Evolutionary conservation across 2,113 vertebrate species (phyloP).

Genomic region (Apteryx mantelli): DNA sequence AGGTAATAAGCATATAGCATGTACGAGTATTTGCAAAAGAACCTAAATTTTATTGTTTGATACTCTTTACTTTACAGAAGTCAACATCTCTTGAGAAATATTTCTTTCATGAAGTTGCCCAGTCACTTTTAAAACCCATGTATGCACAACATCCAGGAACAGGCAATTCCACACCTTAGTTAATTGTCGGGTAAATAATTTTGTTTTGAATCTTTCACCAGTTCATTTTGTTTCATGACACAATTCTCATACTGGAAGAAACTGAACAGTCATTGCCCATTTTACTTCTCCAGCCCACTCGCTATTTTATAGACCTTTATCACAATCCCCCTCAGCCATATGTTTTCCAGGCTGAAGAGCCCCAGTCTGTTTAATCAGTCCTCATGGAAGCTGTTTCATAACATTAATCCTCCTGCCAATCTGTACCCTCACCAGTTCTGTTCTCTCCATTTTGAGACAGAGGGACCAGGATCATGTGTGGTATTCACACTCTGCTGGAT

Average conservation of each 20-base stretch:
- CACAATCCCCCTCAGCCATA: background rate
- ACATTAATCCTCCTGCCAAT: background rate
- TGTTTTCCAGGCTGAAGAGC: background rate
- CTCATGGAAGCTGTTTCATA: background rate
- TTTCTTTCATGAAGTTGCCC: background rate
- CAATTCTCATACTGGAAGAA: background rate
- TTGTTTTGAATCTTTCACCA: background rate
- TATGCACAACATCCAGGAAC: background rate
- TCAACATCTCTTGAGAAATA: background rate
- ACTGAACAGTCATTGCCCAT: background rate
- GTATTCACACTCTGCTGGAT: background rate
- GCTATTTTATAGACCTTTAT: background rate
- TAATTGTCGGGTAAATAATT: background rate
- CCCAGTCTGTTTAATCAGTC: background rate
- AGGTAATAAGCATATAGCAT: no score
- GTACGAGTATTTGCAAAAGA: background rate
- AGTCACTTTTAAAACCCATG: background rate
- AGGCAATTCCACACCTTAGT: background rate
- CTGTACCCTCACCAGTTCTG: background rate
- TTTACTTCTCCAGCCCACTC: background rate
- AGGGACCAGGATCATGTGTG: background rate
- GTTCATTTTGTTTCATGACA: background rate
- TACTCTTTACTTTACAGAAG: background rate
- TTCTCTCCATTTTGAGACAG: background rate
- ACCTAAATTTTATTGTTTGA: background rate